Conservation (phyloP, 2,888 invertebrate genomes). For the Mythimna lalbum region DNA sequence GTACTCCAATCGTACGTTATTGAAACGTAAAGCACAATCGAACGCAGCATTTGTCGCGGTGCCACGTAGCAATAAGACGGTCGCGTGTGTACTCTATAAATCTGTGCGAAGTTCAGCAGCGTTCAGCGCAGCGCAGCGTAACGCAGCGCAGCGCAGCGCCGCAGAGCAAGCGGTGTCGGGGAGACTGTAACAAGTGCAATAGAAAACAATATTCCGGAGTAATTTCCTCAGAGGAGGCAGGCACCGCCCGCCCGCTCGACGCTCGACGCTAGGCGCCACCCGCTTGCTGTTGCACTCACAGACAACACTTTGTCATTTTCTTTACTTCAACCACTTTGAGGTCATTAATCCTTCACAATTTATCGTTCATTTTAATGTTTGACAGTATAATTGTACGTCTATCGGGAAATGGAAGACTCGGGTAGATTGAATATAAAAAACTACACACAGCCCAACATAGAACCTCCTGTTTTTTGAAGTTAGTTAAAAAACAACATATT, state of each 20-base stretch:
- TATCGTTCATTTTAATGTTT: constrained; percentile 29
- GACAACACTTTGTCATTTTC: constrained; percentile 70
- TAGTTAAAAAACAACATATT: neutral
- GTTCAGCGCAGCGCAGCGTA: constrained; percentile 41
- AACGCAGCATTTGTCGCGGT: constrained; percentile 63
- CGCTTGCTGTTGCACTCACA: constrained; percentile 62
- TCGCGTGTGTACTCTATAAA: constrained; percentile 67
- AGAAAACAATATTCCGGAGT: constrained; percentile 78
- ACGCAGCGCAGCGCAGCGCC: constrained; percentile 31
- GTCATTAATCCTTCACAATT: constrained; percentile 57
- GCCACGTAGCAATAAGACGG: constrained; percentile 66
- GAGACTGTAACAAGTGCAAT: constrained; percentile 74
- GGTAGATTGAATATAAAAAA: neutral
- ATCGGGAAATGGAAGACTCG: neutral
- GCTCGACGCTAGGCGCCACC: constrained; percentile 53
- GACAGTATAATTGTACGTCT: constrained; percentile 3
- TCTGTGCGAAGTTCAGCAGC: constrained; percentile 64
- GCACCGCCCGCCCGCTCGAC: constrained; percentile 54
- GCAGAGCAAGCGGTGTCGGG: constrained; percentile 49
- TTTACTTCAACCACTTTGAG: constrained; percentile 51
- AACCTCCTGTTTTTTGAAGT: no score
- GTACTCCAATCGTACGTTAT: constrained; percentile 42
- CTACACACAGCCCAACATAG: no score
- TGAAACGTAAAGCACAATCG: constrained; percentile 55
- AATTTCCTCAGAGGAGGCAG: constrained; percentile 74